phyloP scores from a whole-genome alignment of 2,113 vertebrate genomes.

The Seriola aureovittata region DNA sequence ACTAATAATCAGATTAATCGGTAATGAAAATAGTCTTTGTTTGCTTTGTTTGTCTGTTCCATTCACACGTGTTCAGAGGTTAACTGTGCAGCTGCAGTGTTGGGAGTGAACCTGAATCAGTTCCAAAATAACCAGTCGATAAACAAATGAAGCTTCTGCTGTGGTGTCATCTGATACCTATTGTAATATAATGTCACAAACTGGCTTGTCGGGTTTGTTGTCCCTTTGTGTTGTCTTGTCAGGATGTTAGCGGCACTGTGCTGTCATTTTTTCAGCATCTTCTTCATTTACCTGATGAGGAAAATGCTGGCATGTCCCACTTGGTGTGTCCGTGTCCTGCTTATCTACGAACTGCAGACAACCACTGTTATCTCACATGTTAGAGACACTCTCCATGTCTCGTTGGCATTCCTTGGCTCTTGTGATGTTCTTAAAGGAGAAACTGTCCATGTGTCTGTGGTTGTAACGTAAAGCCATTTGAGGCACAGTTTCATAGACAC shows the following conservation, averaged over 20 bases:
- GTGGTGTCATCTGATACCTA: neutral
- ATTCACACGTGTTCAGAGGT: neutral
- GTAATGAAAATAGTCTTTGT: too few species aligned
- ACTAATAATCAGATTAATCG: neutral
- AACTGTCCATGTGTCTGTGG: neutral
- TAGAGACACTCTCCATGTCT: conserved; percentile 35
- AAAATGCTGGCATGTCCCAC: conserved; percentile 27
- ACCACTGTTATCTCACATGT: conserved; percentile 50
- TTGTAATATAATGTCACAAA: neutral
- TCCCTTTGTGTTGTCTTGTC: conserved; percentile 9
- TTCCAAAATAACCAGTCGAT: neutral
- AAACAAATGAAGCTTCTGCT: neutral
- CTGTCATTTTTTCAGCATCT: conserved; percentile 38
- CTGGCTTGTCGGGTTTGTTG: neutral
- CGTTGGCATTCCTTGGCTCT: neutral
- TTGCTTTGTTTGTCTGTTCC: too few species aligned
- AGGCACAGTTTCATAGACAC: neutral
- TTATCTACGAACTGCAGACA: conserved; percentile 63
- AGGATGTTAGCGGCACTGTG: neutral
- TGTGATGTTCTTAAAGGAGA: neutral
- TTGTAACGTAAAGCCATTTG: neutral
- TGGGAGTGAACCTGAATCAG: neutral
- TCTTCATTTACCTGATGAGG: conserved; percentile 33
- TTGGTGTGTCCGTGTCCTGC: conserved; percentile 21
- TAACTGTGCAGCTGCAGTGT: neutral